Base-by-base conservation (phyloP, 1,140 invertebrate genomes). In the Drosophila setifemur region DNA sequence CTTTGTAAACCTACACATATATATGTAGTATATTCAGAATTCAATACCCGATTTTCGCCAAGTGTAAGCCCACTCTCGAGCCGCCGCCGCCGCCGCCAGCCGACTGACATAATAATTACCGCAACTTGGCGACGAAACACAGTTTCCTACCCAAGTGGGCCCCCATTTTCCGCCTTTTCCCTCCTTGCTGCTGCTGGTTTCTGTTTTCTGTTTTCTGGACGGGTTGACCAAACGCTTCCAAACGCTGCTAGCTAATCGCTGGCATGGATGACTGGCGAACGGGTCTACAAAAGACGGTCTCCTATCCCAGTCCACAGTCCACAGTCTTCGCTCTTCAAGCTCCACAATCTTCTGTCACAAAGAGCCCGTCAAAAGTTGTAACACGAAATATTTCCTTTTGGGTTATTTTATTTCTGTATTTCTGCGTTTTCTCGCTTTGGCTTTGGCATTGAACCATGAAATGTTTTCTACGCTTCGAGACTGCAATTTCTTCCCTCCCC, bases 31-130 rank as follows among this genome's bases (percentile, higher is more conserved):
- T 23, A 28, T 5, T 31, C 11, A 31, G 28, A 4, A n/a, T 7
- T 7, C 28, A n/a, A n/a, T 31, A n/a, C 9, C 2, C 1, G 1
- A 19, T 16, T 58, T 54, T 14, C 9, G 12, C 7, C 2, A 9
- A 42, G 26, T 61, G 57, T 61, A 57, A 14, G 2, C 25, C 53
- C 14, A 57, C 57, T 42, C 40, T 47, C 31, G 25, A 58, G n/a
- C n/a, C n/a, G 40, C 40, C 39, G 29, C 29, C 12, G 31, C 69
- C 37, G 55, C 57, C 54, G 40, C 47, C 45, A 72, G 42, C 60
- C 44, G 49, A 68, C 78, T 82, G 78, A 82, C 78, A 82, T 82
- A 82, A 82, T 82, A 82, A 82, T 82, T 69, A 82, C 78, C 78
- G 61, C 77, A 82, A 69, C 55, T 75, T 75, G 73, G 71, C 76